phyloP scores from a whole-genome alignment of 2,888 invertebrate genomes.

The Cyclophora albipunctata region DNA sequence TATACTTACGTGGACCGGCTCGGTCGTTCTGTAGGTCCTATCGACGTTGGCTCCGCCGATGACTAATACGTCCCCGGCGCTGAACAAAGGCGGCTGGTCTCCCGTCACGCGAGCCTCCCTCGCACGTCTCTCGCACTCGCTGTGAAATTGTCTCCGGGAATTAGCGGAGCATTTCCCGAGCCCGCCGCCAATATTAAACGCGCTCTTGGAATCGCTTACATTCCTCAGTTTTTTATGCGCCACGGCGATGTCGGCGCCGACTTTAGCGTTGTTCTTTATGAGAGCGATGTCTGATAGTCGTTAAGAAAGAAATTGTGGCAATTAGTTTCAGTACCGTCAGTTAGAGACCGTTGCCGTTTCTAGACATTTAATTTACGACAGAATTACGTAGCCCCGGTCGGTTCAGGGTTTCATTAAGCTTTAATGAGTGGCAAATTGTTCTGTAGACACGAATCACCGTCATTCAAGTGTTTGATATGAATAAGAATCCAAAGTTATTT shows the following conservation, averaged over 20 bases:
- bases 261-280: constrained; percentile 92
- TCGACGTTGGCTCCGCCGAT: constrained; percentile 88
- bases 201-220: constrained; percentile 33
- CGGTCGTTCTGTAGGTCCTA: constrained; percentile 78
- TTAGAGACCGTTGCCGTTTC: constrained; percentile 39
- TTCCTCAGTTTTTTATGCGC: constrained; percentile 70
- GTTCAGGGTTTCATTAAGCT: constrained; percentile 39
- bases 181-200: constrained; percentile 38
- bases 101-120: constrained; percentile 7
- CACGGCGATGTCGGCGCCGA: constrained; percentile 87
- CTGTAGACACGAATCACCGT: constrained; percentile 6
- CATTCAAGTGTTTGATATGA: background rate
- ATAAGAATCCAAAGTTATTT: constrained; percentile 1
- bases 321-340: constrained; percentile 46
- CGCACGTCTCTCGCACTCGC: constrained; percentile 17
- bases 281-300: constrained; percentile 86
- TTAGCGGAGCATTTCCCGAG: constrained; percentile 21
- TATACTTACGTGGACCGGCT: constrained; percentile 78
- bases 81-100: constrained; percentile 22
- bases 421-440: constrained; percentile 36
- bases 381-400: constrained; percentile 31
- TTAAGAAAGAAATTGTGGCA: constrained; percentile 55
- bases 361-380: constrained; percentile 45
- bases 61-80: constrained; percentile 73
- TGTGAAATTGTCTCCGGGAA: constrained; percentile 45